These are phyloP conservation scores for Perccottus glenii DNA, from an alignment of 2,113 vertebrate genomes.

Conservation along the genomic window DNA sequence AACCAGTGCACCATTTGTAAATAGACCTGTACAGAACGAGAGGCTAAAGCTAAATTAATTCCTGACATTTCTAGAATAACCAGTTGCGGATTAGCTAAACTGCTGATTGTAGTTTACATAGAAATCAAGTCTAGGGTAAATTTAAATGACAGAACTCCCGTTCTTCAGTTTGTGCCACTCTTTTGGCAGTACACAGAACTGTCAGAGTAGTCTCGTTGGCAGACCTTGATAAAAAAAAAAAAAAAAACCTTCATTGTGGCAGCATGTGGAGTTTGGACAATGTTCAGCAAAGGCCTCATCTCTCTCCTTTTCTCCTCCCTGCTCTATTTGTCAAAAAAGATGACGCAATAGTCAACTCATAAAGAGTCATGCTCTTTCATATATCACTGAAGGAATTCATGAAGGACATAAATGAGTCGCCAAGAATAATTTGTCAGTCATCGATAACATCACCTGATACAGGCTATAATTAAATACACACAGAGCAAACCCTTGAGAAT, in stretches of 20 bases:
- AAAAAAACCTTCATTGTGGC: constrained; percentile 74
- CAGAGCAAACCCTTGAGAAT: not conserved
- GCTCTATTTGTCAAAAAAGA: constrained; percentile 47
- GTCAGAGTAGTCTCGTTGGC: constrained; percentile 71
- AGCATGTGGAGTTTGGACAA: constrained; percentile 74
- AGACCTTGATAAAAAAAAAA: constrained; percentile 79
- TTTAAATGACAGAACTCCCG: constrained; percentile 19
- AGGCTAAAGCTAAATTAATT: constrained; percentile 26
- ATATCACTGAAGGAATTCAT: not conserved
- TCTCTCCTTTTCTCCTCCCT: constrained; percentile 14
- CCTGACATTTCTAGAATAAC: constrained; percentile 1
- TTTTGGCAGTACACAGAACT: constrained; percentile 62
- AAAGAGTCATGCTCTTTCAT: constrained; percentile 39
- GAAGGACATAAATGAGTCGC: not conserved
- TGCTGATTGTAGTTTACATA: constrained; percentile 15
- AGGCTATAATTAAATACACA: constrained; percentile 4
- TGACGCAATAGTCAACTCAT: constrained; percentile 55
- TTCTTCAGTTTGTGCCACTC: constrained; percentile 14
- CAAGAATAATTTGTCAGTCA: not conserved
- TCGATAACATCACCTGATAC: not conserved
- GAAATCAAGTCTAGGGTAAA: constrained; percentile 24
- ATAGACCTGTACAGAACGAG: constrained; percentile 33
- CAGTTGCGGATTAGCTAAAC: not conserved
- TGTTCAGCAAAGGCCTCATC: constrained; percentile 59
- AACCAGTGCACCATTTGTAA: constrained; percentile 8